Evolutionary conservation across 2,888 invertebrate species (phyloP), one percentile per base, ranked within the genome.

Genomic region (Synergus japonicus): DNA sequence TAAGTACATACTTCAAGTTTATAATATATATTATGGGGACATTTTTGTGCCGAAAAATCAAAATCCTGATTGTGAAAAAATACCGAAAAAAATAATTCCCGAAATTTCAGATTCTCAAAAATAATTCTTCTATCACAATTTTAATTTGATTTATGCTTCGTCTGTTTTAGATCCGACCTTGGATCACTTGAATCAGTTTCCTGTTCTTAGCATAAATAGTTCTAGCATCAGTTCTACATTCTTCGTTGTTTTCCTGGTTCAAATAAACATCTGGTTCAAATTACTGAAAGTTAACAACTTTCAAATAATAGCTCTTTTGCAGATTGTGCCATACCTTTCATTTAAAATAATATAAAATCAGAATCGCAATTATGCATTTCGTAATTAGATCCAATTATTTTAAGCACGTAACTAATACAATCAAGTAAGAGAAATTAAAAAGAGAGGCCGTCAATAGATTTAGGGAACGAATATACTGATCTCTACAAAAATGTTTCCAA

Each of bases 301-400:
- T 10, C 44, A 58, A n/a, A 54, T 54, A 7, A n/a, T 8, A 54
- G 10, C 9, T 58, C 18, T 58, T 9, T 18, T 58, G 9, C 18
- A 7, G 58, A 18, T 58, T 18, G 18, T 2, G 58, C 3, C 18
- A 58, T 58, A 58, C 18, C 18, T 18, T 18, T 18, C 8, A n/a
- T n/a, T 18, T 8, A 18, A 58, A 58, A 58, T 18, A 58, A 58
- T 58, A 18, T 9, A 18, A 54, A 58, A 58, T 8, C 58, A 58
- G 58, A 73, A 58, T 69, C n/a, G 9, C n/a, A 49, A 49, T 69
- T 69, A 65, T 65, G 29, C 44, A 49, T 54, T 8, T 54, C 54
- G 9, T 54, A n/a, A 49, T 69, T 69, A 69, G 69, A 69, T 69
- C 69, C 46, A 69, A 37, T 69, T 69, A 69, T 46, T 69, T 46